Conservation (phyloP, 2,797 vertebrate genomes). For the Cryptoblepharus egeriae region DNA sequence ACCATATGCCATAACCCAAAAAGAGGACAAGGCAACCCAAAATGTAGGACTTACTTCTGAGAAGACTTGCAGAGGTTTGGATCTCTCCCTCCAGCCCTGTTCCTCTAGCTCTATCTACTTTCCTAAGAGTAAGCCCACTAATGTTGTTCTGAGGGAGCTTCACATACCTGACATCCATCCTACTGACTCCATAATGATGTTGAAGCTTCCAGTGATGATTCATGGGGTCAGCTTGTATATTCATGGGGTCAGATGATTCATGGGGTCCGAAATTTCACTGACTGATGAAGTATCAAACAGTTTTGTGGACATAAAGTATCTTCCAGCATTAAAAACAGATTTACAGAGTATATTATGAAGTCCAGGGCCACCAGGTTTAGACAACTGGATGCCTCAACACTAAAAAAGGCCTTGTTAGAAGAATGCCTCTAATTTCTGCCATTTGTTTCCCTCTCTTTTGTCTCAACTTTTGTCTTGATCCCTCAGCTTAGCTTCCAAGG, state of each 20-base stretch:
- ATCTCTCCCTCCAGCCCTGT: no score
- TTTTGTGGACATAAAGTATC: not conserved
- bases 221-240: not conserved
- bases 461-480: not conserved
- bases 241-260: not conserved
- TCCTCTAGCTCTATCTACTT: no score
- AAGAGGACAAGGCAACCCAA: no score
- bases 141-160: no score
- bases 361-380: not conserved
- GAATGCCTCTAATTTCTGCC: not conserved
- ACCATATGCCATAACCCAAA: no score
- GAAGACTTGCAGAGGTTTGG: no score
- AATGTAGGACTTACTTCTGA: no score
- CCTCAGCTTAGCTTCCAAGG: not conserved
- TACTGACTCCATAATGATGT: not conserved
- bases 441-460: not conserved
- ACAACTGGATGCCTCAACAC: not conserved
- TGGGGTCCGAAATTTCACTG: not conserved
- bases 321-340: not conserved
- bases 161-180: no score
- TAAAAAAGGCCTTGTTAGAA: not conserved
- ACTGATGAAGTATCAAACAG: not conserved
- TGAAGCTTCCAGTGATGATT: not conserved
- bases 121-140: no score
- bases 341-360: not conserved